Conservation (phyloP, 2,113 vertebrate species). For the Atherinomorus stipes region DNA sequence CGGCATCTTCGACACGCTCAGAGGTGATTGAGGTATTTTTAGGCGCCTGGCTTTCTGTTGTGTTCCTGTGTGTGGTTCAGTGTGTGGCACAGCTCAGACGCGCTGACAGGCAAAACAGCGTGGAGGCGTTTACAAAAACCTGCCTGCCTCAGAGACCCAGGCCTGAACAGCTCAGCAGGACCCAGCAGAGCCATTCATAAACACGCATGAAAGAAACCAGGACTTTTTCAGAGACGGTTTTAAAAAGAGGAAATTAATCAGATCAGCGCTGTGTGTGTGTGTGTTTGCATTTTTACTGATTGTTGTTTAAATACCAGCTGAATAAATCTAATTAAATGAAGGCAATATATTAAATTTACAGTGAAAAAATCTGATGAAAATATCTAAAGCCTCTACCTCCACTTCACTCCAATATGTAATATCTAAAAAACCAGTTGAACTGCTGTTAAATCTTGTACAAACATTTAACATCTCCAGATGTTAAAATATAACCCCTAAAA, state of each 20-base stretch:
- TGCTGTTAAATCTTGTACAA: too few relatives aligned
- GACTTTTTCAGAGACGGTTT: neutral
- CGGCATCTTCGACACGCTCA: conserved; percentile 29
- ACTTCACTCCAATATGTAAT: too few relatives aligned
- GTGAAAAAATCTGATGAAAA: too few relatives aligned
- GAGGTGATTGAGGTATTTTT: conserved; percentile 62
- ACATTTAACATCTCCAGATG: too few relatives aligned
- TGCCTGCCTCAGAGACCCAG: conserved; percentile 35
- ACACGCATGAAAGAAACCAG: conserved; percentile 4
- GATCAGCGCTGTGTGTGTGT: neutral
- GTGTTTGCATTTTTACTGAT: neutral
- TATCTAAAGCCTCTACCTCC: too few relatives aligned
- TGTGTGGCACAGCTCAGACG: conserved; percentile 50
- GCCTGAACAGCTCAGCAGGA: conserved; percentile 42
- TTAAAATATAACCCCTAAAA: too few relatives aligned
- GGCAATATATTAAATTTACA: too few relatives aligned
- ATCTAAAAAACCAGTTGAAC: too few relatives aligned
- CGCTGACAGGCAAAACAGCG: conserved; percentile 50
- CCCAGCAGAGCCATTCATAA: conserved; percentile 18
- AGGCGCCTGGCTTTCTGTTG: conserved; percentile 56
- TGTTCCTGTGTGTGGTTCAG: conserved; percentile 73
- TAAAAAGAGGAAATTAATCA: neutral
- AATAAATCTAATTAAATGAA: too few relatives aligned
- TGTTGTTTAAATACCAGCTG: too few relatives aligned
- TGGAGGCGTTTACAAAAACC: conserved; percentile 79